A percentile compares a stretch with the other conserved stretches of the same genome.
Evolutionary conservation across 2,797 vertebrate species (phyloP).

Genomic region (Taeniopygia guttata): DNA sequence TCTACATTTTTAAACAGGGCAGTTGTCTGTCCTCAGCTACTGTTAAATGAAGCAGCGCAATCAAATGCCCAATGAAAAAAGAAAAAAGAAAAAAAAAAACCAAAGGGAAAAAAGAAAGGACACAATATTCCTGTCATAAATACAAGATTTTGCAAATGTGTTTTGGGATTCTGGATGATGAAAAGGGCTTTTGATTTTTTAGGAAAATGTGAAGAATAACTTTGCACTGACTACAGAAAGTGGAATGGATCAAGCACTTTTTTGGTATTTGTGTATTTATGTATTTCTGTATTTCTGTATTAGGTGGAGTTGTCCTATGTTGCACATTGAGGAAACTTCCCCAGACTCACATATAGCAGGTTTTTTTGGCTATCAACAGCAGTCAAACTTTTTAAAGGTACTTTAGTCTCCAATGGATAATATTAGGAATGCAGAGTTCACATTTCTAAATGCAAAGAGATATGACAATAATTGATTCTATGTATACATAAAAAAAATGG

Average conservation of each 20-base stretch:
- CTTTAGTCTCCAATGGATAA: not conserved
- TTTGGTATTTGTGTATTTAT: not conserved
- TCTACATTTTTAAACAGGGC: not conserved
- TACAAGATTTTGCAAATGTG: not conserved
- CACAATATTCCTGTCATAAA: not conserved
- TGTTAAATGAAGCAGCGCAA: not conserved
- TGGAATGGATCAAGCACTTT: not conserved
- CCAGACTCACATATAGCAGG: accelerated
- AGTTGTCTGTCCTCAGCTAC: not conserved
- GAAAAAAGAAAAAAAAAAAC: no score
- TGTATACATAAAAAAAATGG: not conserved
- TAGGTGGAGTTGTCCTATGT: not conserved
- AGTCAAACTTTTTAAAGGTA: not conserved
- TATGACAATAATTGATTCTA: not conserved
- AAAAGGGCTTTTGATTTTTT: not conserved
- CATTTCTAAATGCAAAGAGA: not conserved
- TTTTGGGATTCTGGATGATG: not conserved
- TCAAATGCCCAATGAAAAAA: not conserved
- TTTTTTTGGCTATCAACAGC: not conserved
- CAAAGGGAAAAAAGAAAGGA: no score
- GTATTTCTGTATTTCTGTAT: not conserved
- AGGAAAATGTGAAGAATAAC: not conserved
- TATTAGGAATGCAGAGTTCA: not conserved
- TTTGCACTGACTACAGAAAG: not conserved
- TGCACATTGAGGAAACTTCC: not conserved